Evolutionary conservation across 2,113 vertebrate genomes (phyloP).

Genomic region (Gavia stellata): DNA sequence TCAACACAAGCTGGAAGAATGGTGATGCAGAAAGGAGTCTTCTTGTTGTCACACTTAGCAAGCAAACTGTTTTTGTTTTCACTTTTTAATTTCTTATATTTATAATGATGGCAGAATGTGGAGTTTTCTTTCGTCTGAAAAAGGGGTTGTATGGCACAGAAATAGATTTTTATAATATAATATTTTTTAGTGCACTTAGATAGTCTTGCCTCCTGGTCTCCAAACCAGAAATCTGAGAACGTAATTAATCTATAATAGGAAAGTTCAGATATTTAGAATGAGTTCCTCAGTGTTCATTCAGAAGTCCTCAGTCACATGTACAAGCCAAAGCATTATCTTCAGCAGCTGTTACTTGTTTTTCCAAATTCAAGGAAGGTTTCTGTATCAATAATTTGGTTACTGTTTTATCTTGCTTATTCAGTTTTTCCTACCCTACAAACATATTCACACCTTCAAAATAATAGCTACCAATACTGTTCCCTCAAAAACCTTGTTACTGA

Average conservation of each 20-base stretch:
- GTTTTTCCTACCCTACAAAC: neutral
- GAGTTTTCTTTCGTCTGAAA: neutral
- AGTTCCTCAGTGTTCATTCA: neutral
- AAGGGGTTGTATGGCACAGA: neutral
- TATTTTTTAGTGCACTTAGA: neutral
- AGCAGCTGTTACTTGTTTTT: neutral
- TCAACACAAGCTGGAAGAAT: neutral
- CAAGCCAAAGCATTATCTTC: neutral
- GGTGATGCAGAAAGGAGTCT: neutral
- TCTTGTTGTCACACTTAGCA: neutral
- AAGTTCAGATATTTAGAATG: neutral
- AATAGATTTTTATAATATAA: neutral
- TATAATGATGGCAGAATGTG: neutral
- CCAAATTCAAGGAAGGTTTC: neutral
- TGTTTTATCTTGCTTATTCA: neutral
- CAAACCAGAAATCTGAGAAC: neutral
- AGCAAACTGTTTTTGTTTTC: neutral
- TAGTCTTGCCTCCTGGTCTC: neutral
- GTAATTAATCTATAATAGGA: neutral
- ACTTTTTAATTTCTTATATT: neutral
- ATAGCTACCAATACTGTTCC: neutral
- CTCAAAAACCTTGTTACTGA: neutral
- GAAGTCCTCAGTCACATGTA: neutral
- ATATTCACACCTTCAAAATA: neutral
- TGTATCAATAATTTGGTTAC: neutral